phyloP scores from a whole-genome alignment of 2,888 invertebrate species.

The Trachelus troglodyta region DNA sequence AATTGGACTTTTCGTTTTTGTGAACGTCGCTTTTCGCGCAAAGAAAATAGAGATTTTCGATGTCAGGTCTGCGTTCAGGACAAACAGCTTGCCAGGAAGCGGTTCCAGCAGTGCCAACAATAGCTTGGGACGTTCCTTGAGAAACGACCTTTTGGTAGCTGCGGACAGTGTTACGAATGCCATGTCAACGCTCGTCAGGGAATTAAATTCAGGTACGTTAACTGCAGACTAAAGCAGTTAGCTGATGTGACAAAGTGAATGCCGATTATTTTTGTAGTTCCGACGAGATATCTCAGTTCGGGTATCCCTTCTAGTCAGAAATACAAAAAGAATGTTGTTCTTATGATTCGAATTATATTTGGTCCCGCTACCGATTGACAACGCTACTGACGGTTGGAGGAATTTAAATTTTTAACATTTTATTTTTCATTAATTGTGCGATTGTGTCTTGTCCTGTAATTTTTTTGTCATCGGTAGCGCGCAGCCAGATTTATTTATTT shows the following conservation, averaged over 20 bases:
- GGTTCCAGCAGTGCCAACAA: constrained; percentile 64
- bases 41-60: constrained; percentile 64
- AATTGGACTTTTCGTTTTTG: constrained; percentile 42
- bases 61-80: constrained; percentile 66
- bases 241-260: background rate
- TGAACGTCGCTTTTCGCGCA: constrained; percentile 52
- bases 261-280: background rate
- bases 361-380: background rate
- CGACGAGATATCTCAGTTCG: background rate
- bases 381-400: background rate
- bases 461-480: background rate
- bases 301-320: background rate
- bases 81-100: constrained; percentile 64
- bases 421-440: background rate
- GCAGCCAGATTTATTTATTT: background rate
- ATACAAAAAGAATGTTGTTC: background rate
- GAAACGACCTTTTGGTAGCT: constrained; percentile 91
- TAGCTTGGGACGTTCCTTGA: constrained; percentile 73
- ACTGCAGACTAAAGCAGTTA: background rate
- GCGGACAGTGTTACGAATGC: constrained; percentile 98
- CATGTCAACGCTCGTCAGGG: constrained; percentile 96
- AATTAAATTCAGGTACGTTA: constrained; percentile 88
- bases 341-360: background rate
- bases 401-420: background rate
- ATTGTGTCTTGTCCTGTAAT: background rate